Evolutionary conservation across 2,888 invertebrate species (phyloP), one percentile per base, ranked within the genome.

Genomic region (Empis livida): DNA sequence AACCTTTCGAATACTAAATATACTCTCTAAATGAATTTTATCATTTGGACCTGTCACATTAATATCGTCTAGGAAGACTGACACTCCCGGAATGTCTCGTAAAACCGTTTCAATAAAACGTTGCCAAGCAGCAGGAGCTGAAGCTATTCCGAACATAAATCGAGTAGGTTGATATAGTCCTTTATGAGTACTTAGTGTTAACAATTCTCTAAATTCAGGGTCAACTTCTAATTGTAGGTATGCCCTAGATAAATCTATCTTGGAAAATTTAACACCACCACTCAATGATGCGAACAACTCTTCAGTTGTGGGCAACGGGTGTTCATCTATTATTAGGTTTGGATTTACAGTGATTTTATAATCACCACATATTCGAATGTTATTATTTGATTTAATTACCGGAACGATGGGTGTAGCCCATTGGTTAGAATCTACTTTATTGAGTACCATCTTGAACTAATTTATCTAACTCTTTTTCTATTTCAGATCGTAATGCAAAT

Each of bases 121-220:
- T 53, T 65, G 60, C 54, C 55, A 64, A 31, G 56, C 58, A 8
- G 59, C 60, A 13, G 64, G 62, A 16, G 61, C 63, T 44, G 56
- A 53, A 2, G 62, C 57, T 5, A 64, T 49, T 3, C 62, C 63
- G 49, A 57, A 63, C 55, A 59, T 54, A 42, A 63, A 45, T 14
- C 63, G 47, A 10, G 56, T 62, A 45, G 56, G 57, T 43, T 55
- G 45, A n/a, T n/a, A n/a, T n/a, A n/a, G n/a, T n/a, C n/a, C n/a
- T n/a, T n/a, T n/a, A n/a, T n/a, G n/a, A n/a, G n/a, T n/a, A n/a
- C n/a, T n/a, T n/a, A n/a, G n/a, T n/a, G n/a, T n/a, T n/a, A n/a
- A n/a, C n/a, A n/a, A n/a, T n/a, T n/a, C n/a, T n/a, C n/a, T n/a
- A n/a, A n/a, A n/a, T n/a, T n/a, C n/a, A n/a, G n/a, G n/a, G n/a